Evolutionary conservation across 2,113 vertebrate genomes (phyloP), one percentile per base, ranked within the genome.

Genomic region (Myanophis thanlyinensis): DNA sequence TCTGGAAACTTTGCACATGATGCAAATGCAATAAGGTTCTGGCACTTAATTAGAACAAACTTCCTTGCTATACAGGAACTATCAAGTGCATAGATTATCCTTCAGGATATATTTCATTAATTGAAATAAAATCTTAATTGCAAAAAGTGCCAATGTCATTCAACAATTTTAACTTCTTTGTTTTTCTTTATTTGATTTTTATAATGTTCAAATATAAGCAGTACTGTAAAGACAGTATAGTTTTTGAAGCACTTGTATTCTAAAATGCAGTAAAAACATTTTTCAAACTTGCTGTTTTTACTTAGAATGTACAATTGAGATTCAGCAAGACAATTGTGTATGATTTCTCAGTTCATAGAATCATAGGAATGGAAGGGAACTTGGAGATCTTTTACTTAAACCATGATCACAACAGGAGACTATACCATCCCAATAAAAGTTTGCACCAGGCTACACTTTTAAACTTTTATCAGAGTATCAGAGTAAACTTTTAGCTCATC

Each of bases 91-190:
- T n/a, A 48, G 20, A 10, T n/a, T n/a, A 85, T 7, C 88, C 49
- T 53, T 46, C 40, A 27, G 53, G 84, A 15, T 27, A 15, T 27
- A 23, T 92, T 35, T 48, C 73, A 11, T 89, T 67, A 15, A 88
- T 92, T 85, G 73, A 80, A 80, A 80, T 73, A 89, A 89, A 84
- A 54, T 13, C 85, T 84, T 93, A 89, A 94, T 94, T 92, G 93
- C 92, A 97, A 94, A 52, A 54, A 35, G 4, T 0, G 2, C 30
- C 30, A n/a, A 47, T 93, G 92, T 94, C 95, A 95, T 51, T 96
- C 49, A 18, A 85, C 95, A 94, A 93, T 11, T 94, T 96, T 96
- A 95, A 96, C 48, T 94, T 96, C 95, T 91, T 90, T 93, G 93
- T 90, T 94, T 93, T 27, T 95, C 93, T 94, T 94, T 88, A 91